Evolutionary conservation across 2,888 invertebrate species (phyloP).

Genomic region (Exephanes ischioxanthus): DNA sequence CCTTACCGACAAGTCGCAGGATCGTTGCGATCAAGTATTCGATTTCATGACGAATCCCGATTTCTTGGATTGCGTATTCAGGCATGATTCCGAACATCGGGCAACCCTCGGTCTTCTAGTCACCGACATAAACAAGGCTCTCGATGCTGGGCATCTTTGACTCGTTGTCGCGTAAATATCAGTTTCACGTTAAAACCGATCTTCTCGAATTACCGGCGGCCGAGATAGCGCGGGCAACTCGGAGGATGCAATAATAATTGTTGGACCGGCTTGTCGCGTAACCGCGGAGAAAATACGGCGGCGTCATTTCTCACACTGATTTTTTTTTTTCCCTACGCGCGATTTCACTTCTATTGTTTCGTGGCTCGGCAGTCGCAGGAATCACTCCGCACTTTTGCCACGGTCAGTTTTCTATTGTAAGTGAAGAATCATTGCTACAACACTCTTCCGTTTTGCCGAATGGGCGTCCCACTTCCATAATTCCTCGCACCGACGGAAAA

Average conservation of each 20-base stretch:
- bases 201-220: background rate
- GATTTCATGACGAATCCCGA: constrained; percentile 82
- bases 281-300: constrained; percentile 41
- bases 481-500: background rate
- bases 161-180: constrained; percentile 42
- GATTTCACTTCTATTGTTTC: constrained; percentile 68
- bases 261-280: constrained; percentile 29
- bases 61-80: constrained; percentile 81
- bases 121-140: constrained; percentile 82
- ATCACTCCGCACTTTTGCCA: constrained; percentile 22
- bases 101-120: constrained; percentile 80
- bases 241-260: constrained; percentile 52
- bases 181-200: background rate
- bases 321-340: constrained; percentile 20
- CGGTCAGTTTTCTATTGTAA: constrained; percentile 41
- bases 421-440: constrained; percentile 3
- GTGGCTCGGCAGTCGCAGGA: constrained; percentile 47
- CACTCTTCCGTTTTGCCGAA: constrained; percentile 46
- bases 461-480: constrained; percentile 21
- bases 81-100: constrained; percentile 80
- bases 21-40: constrained; percentile 92
- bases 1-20: constrained; percentile 93
- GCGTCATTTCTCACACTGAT: constrained; percentile 45
- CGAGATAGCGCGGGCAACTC: background rate
- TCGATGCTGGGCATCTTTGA: constrained; percentile 84